phyloP scores from a whole-genome alignment of 2,888 invertebrate genomes.

The Electrophaes corylata region DNA sequence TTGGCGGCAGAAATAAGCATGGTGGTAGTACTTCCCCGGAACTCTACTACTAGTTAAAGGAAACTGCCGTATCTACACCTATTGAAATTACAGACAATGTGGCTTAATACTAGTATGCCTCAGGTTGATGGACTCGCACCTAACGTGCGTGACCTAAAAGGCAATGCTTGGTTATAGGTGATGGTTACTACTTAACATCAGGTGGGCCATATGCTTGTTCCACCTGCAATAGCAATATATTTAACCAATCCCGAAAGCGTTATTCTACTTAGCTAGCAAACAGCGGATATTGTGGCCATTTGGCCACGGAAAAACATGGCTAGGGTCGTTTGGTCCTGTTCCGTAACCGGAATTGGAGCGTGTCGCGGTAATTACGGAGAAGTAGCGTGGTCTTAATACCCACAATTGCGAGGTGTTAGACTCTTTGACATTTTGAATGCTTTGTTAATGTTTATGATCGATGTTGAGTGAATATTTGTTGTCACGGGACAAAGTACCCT shows the following conservation, averaged over 20 bases:
- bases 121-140: too few species aligned
- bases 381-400: slow-evolving; percentile 10
- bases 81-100: too few species aligned
- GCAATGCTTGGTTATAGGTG: too few species aligned
- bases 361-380: slow-evolving; percentile 4
- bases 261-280: slow-evolving; percentile 14
- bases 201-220: too few species aligned
- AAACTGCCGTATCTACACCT: not conserved
- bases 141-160: too few species aligned
- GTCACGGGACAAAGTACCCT: not conserved
- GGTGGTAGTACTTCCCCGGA: too few species aligned
- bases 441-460: not conserved
- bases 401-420: slow-evolving; percentile 10
- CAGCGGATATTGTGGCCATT: slow-evolving; percentile 17
- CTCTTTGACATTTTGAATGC: slow-evolving; percentile 7
- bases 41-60: not conserved
- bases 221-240: too few species aligned
- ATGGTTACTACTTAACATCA: too few species aligned
- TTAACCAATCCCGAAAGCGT: not conserved
- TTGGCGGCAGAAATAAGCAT: too few species aligned
- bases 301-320: slow-evolving; percentile 1
- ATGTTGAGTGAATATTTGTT: not conserved
- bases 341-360: slow-evolving; percentile 11
- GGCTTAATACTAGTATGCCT: too few species aligned
- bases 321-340: slow-evolving; percentile 7